Percentiles rank a stretch among this genome's conserved stretches.
Conservation (phyloP, 1,140 invertebrate species). For the Sarcophaga bullata region DNA sequence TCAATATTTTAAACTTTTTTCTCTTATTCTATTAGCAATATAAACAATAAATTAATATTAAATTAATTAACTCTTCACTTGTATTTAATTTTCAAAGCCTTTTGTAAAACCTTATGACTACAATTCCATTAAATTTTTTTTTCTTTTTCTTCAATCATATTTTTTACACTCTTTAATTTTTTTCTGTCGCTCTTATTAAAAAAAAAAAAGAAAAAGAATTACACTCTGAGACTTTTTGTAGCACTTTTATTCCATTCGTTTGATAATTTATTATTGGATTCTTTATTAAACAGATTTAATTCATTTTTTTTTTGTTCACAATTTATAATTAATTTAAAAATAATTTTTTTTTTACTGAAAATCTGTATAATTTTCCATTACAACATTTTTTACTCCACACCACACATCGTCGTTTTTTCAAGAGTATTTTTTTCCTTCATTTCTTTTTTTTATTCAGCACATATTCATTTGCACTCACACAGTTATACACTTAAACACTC, state of each 20-base stretch:
- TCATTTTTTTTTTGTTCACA: no score
- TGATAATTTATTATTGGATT: not conserved
- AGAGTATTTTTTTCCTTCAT: not conserved
- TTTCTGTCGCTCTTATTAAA: not conserved
- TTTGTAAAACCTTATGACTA: not conserved
- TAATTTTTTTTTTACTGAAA: conserved; percentile 1
- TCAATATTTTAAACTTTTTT: not conserved
- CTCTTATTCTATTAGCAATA: not conserved
- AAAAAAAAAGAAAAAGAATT: no score
- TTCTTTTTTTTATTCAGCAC: conserved; percentile 23
- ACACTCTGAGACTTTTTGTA: not conserved
- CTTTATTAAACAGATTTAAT: not conserved
- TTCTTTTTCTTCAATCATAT: not conserved
- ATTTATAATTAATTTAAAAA: no score
- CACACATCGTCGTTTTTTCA: not conserved
- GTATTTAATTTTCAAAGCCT: not conserved
- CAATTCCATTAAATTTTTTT: not conserved
- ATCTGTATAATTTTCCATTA: conserved; percentile 24
- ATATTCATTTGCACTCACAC: conserved; percentile 1
- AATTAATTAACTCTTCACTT: not conserved
- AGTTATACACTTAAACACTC: not conserved
- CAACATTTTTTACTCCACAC: not conserved
- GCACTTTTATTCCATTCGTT: not conserved
- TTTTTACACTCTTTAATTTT: not conserved
- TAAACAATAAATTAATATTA: not conserved